Evolutionary conservation across 2,113 vertebrate genomes (phyloP).

Genomic region (Cololabis saira): DNA sequence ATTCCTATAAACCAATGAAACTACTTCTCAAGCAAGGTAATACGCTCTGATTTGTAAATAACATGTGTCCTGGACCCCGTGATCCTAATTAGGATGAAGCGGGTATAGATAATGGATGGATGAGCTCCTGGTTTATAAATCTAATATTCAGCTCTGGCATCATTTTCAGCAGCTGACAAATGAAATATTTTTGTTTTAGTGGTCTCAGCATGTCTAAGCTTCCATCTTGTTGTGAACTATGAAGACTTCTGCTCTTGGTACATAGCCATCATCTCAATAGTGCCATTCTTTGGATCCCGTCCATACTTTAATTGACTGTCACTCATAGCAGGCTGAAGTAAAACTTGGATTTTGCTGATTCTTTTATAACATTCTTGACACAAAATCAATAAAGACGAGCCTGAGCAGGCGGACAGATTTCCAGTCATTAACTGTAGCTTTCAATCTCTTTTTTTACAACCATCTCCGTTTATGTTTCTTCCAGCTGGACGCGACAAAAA

Average conservation of each 20-base stretch:
- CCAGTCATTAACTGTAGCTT: conserved; percentile 71
- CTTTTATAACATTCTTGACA: conserved; percentile 74
- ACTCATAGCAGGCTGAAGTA: conserved; percentile 63
- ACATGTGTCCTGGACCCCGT: neutral
- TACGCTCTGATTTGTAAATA: conserved; percentile 15
- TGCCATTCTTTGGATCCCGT: conserved; percentile 59
- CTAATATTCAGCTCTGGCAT: neutral
- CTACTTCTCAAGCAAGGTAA: conserved; percentile 24
- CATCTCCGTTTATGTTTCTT: conserved; percentile 24
- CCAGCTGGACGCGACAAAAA: conserved; percentile 12
- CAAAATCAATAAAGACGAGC: conserved; percentile 76
- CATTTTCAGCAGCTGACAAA: conserved; percentile 21
- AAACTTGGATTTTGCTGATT: conserved; percentile 59
- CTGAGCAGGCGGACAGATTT: conserved; percentile 67
- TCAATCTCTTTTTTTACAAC: conserved; percentile 62
- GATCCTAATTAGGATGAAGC: too few species aligned
- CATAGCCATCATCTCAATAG: conserved; percentile 57
- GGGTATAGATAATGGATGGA: too few species aligned
- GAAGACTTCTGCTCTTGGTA: conserved; percentile 54
- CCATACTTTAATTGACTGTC: conserved; percentile 78
- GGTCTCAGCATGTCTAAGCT: conserved; percentile 31
- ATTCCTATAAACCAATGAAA: conserved; percentile 8
- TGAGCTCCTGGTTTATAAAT: too few species aligned
- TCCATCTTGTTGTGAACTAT: conserved; percentile 40
- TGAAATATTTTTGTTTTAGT: conserved; percentile 27